Evolutionary conservation across 1,140 invertebrate species (phyloP).

Genomic region (roundworm (Caenorhabditis elegans)): WBcel235 BX284602.5:8392501-8393000

Average conservation of each 20-base stretch:
- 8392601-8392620: neutral
- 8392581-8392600: no score
- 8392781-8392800: neutral
- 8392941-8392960: neutral
- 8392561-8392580: no score
- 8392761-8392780: neutral
- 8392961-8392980: no score
- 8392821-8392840: no score
- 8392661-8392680: conserved; percentile 1
- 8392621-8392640: neutral
- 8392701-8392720: conserved; percentile 10
- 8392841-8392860: neutral
- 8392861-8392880: neutral
- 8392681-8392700: conserved; percentile 12
- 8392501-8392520: no score
- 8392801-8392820: neutral
- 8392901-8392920: neutral
- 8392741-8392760: neutral
- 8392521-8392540: no score
- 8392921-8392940: neutral
- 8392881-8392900: neutral
- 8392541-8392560: no score
- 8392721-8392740: neutral
- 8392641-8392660: neutral
- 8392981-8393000: no score